Conservation (phyloP, 2,113 vertebrate species). For the Gadus chalcogrammus region DNA sequence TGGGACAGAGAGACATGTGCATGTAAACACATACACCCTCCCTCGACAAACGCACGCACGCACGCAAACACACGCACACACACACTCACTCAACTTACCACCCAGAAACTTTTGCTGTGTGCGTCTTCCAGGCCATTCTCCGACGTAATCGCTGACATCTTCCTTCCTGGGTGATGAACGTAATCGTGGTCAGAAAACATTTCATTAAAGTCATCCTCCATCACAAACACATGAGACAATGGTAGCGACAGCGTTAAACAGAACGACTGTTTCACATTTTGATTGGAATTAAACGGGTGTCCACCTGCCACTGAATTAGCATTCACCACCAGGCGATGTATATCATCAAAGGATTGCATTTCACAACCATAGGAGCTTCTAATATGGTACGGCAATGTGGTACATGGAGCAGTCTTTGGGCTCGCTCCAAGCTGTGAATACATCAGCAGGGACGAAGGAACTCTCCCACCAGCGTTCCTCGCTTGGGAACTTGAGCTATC, state of each 20-base stretch:
- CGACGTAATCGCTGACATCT: constrained; percentile 61
- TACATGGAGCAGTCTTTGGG: not conserved
- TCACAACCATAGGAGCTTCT: too few relatives aligned
- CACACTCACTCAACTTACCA: constrained; percentile 62
- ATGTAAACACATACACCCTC: not conserved
- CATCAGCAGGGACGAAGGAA: constrained; percentile 19
- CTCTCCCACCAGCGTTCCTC: constrained; percentile 53
- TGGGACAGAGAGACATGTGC: not conserved
- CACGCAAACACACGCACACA: constrained; percentile 8
- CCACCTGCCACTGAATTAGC: too few relatives aligned
- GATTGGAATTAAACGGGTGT: too few relatives aligned
- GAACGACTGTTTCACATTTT: too few relatives aligned
- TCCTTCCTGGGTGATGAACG: constrained; percentile 47
- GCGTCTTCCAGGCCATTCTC: constrained; percentile 58
- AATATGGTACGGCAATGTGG: too few relatives aligned
- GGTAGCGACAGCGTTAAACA: too few relatives aligned
- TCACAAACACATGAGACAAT: too few relatives aligned
- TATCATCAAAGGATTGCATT: too few relatives aligned
- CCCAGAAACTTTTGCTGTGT: constrained; percentile 74
- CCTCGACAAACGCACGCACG: not conserved
- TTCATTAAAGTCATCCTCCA: too few relatives aligned
- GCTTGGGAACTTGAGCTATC: constrained; percentile 61
- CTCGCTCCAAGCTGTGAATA: constrained; percentile 18
- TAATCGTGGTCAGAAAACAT: constrained; percentile 1
- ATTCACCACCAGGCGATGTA: too few relatives aligned